Evolutionary conservation across 2,888 invertebrate species (phyloP), one percentile per base, ranked within the genome.

Genomic region (Tiliacea citrago): DNA sequence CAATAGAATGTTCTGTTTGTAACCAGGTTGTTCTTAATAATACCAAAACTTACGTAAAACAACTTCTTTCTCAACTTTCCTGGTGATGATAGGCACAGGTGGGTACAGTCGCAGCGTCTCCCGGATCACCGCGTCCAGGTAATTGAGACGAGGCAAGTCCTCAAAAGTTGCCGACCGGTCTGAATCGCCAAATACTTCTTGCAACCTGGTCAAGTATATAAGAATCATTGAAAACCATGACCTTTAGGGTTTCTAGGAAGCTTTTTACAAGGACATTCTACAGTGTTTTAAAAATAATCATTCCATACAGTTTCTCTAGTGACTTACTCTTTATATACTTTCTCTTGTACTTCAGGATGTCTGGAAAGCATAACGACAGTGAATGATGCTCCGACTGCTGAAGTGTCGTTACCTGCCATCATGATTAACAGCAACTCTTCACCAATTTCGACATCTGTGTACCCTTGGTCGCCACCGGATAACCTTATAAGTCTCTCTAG

Each of bases 91-190:
- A 0, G 92, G 92, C 0, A 88, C 90, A 0, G 92, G 86, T 8
- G 92, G 90, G 62, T 90, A 92, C 18, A 91, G 68, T 0, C 92
- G 79, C n/a, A 92, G 47, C 0, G 91, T 82, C 73, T 92, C 92
- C 57, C 87, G 88, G 49, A 92, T 66, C 6, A 91, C 92, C 0
- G 89, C 88, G 3, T 92, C 92, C 45, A 91, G 63, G 72, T 92
- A 92, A 67, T 89, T 87, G 0, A 91, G 82, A 1, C 74, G 86
- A n/a, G 82, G 73, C 21, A 90, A 53, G 42, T 89, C 92, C 65
- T 83, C 87, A 7, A 57, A 68, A 0, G 70, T 68, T 2, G 87
- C 71, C 6, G 84, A 82, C 45, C 87, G 78, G 9, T 89, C 84
- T 0, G 88, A 82, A 13, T 88, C 80, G 10, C 89, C 89, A 12